Evolutionary conservation across 2,797 vertebrate genomes (phyloP).

Genomic region (Aeoliscus strigatus): DNA sequence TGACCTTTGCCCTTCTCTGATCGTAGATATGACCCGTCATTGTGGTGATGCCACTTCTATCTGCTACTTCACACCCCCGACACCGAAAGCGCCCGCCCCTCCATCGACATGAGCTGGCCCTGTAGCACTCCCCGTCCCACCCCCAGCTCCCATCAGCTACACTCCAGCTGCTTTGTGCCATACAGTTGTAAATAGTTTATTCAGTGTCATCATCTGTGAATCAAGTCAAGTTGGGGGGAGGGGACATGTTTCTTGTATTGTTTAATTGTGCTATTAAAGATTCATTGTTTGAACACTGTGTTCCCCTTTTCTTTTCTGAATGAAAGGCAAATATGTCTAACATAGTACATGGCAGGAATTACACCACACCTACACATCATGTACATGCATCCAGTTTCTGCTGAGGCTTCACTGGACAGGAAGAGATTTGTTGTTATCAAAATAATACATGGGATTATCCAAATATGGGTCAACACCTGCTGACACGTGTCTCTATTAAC

Average conservation of each 20-base stretch:
- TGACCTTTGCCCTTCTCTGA: constrained; percentile 22
- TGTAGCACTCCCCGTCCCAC: constrained; percentile 6
- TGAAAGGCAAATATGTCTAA: neutral
- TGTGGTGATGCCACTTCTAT: constrained; percentile 83
- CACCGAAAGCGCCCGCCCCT: constrained; percentile 19
- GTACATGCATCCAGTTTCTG: too few relatives aligned
- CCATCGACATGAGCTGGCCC: neutral
- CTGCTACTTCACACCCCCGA: constrained; percentile 10
- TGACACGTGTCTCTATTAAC: too few relatives aligned
- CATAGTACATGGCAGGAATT: too few relatives aligned
- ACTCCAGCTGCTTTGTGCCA: constrained; percentile 69
- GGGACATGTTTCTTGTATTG: constrained; percentile 66
- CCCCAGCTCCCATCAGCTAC: constrained; percentile 30
- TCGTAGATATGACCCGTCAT: constrained; percentile 88
- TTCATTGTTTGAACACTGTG: constrained; percentile 60
- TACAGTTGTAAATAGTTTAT: constrained; percentile 75
- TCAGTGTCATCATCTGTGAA: constrained; percentile 70
- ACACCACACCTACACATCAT: too few relatives aligned
- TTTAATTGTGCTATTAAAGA: constrained; percentile 76
- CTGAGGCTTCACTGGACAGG: too few relatives aligned
- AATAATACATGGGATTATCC: too few relatives aligned
- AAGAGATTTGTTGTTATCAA: too few relatives aligned
- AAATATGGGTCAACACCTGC: too few relatives aligned
- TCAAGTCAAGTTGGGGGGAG: constrained; percentile 61
- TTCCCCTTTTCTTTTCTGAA: constrained; percentile 12